Base-by-base conservation (phyloP, 2,113 vertebrate species). In the Anseranas semipalmata region DNA sequence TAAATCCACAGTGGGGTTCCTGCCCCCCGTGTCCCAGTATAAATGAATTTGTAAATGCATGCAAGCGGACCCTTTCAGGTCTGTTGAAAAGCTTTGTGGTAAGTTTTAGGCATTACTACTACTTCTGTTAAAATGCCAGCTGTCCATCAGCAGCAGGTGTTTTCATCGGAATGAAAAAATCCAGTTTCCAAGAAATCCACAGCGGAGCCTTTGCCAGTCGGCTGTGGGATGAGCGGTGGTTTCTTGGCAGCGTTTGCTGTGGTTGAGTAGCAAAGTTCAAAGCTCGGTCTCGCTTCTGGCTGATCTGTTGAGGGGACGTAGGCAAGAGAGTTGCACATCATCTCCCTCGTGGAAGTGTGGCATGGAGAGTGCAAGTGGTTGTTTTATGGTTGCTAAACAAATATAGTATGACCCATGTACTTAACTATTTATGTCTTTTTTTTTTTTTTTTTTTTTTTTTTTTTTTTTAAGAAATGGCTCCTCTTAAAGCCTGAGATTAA, bases 211-310 rank as follows among this genome's bases (percentile, higher is more conserved):
- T 63, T 78, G 52, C 45, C 30, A 46, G 0, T 91, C 0, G 0
- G 5, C 60, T 0, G 0, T 41, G 63, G 48, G 18, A 0, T 1
- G 28, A 85, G 18, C 0, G 0, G 7, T 45, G 18, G 28, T 92
- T 90, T 71, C 39, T 46, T 60, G 60, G 14, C 18, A 58, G 12
- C 2, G 4, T 52, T 83, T 65, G 18, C 59, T 39, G 35, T 50
- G 75, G 35, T 48, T 8, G 28, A 75, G 18, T 65, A 53, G 19
- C 1, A 1, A 45, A 63, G 21, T 78, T 95, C 32, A 72, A 45
- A 85, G 66, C 19, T 81, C 10, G 0, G 0, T 66, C 68, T 87
- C 16, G 3, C n/a, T 92, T 77, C 33, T 56, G 24, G 45, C 53
- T 50, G 37, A 66, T 32, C 15, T 22, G 17, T 32, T 3, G 32